Percentiles rank a stretch among this genome's conserved stretches.
Conservation (phyloP, 2,113 vertebrate species). For the Corythoichthys intestinalis region DNA sequence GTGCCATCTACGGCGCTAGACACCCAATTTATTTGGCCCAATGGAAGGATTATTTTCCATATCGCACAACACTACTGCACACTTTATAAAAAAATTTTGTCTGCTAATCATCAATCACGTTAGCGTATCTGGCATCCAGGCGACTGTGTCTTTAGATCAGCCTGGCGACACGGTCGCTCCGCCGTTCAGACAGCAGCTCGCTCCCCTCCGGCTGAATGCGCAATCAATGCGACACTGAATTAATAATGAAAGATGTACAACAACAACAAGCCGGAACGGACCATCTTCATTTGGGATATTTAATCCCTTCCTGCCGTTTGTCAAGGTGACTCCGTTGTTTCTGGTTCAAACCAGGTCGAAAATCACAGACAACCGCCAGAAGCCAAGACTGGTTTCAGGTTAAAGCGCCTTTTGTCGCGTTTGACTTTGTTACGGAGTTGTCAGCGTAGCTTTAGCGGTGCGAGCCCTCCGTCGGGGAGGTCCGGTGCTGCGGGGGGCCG, state of each 20-base stretch:
- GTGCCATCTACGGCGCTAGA: too few relatives aligned
- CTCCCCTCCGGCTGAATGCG: constrained; percentile 55
- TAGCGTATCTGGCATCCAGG: neutral
- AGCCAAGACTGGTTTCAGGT: neutral
- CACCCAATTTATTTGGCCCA: too few relatives aligned
- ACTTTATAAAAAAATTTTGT: too few relatives aligned
- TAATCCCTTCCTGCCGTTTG: constrained; percentile 40
- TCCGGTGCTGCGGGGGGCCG: constrained; percentile 28
- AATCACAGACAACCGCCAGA: neutral
- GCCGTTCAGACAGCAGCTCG: constrained; percentile 39
- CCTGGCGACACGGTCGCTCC: constrained; percentile 20
- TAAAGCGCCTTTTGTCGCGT: constrained; percentile 16
- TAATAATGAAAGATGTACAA: constrained; percentile 75
- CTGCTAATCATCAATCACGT: neutral
- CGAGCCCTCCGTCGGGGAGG: constrained; percentile 25
- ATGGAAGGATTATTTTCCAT: too few relatives aligned
- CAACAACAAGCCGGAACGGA: constrained; percentile 45
- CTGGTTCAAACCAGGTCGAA: neutral
- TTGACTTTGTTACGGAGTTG: constrained; percentile 9
- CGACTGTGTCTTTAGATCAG: neutral
- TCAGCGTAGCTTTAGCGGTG: constrained; percentile 14
- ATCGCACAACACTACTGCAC: too few relatives aligned
- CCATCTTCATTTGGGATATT: constrained; percentile 47
- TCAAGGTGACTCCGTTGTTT: constrained; percentile 19
- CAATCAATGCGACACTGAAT: constrained; percentile 72